Conservation (phyloP, 1,140 invertebrate species). For the Panagrolaimus sp. region DNA sequence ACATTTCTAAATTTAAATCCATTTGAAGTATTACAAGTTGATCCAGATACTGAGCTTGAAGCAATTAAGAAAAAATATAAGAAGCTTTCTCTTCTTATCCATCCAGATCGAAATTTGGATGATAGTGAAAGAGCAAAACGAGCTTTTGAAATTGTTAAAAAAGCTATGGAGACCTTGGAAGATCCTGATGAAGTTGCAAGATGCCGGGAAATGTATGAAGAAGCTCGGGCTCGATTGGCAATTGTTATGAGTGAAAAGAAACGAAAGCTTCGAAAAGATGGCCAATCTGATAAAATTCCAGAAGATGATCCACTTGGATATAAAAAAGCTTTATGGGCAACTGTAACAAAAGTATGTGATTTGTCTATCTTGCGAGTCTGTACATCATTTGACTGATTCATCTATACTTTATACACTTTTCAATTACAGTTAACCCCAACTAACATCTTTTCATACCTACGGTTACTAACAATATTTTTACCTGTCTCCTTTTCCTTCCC, state of each 20-base stretch:
- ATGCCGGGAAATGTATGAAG: slow-evolving; percentile 92
- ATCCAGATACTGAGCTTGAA: slow-evolving; percentile 78
- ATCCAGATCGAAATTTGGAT: slow-evolving; percentile 97
- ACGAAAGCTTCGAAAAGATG: slow-evolving; percentile 89
- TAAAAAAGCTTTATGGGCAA: slow-evolving; percentile 51
- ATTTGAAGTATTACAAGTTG: slow-evolving; percentile 76
- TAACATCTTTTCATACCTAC: too few species aligned
- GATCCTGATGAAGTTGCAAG: slow-evolving; percentile 86
- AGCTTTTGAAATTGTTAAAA: slow-evolving; percentile 84
- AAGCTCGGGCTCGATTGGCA: slow-evolving; percentile 86
- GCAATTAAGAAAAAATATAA: slow-evolving; percentile 94
- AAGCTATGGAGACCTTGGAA: slow-evolving; percentile 90
- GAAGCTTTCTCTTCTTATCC: slow-evolving; percentile 87
- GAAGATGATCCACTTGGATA: slow-evolving; percentile 69
- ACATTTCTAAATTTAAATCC: slow-evolving; percentile 78
- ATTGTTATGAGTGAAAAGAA: slow-evolving; percentile 89
- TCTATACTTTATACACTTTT: too few species aligned
- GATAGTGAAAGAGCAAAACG: slow-evolving; percentile 86
- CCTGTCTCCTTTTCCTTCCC: too few species aligned
- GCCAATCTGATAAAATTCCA: slow-evolving; percentile 73
- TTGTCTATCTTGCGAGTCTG: slow-evolving; percentile 1
- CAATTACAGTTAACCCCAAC: too few species aligned
- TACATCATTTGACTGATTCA: too few species aligned
- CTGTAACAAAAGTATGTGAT: slow-evolving; percentile 48
- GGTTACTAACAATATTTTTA: too few species aligned